phyloP scores from a whole-genome alignment of 2,888 invertebrate genomes.

The Tetragnatha montana region DNA sequence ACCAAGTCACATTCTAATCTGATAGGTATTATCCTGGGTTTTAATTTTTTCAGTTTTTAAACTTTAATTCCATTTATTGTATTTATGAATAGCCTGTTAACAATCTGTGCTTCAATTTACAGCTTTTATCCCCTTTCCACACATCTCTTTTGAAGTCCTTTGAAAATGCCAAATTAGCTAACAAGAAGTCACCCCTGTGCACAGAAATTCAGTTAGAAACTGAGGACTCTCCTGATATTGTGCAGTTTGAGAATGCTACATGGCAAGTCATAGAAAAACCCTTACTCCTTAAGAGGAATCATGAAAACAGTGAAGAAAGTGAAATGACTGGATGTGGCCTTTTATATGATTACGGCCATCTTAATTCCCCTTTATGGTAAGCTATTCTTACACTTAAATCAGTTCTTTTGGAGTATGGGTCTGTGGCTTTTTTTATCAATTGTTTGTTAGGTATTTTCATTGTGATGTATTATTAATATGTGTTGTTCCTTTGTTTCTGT shows the following conservation, averaged over 20 bases:
- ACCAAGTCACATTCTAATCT: not conserved
- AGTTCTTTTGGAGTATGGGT: no score
- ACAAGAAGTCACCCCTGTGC: conserved; percentile 27
- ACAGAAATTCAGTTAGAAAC: conserved; percentile 4
- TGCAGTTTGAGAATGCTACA: conserved; percentile 7
- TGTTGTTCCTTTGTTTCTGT: not conserved
- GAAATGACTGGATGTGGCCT: conserved; percentile 81
- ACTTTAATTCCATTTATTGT: no score
- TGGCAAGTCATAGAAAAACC: conserved; percentile 83
- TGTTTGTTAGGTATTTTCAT: not conserved
- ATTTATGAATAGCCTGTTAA: no score
- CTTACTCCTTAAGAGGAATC: conserved; percentile 84
- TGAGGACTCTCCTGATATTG: not conserved
- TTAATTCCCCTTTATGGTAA: conserved; percentile 85
- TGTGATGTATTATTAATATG: no score
- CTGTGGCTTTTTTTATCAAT: not conserved
- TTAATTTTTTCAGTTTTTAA: no score
- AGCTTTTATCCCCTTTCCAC: conserved; percentile 64
- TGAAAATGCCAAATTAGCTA: conserved; percentile 63
- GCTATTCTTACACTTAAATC: conserved; percentile 74
- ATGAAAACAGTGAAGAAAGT: conserved; percentile 88
- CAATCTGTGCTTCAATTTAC: not conserved
- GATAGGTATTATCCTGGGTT: no score
- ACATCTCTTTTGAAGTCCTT: conserved; percentile 58
- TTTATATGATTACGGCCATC: conserved; percentile 91